Conservation (phyloP, 2,888 invertebrate species). For the Napeogenes inachia region DNA sequence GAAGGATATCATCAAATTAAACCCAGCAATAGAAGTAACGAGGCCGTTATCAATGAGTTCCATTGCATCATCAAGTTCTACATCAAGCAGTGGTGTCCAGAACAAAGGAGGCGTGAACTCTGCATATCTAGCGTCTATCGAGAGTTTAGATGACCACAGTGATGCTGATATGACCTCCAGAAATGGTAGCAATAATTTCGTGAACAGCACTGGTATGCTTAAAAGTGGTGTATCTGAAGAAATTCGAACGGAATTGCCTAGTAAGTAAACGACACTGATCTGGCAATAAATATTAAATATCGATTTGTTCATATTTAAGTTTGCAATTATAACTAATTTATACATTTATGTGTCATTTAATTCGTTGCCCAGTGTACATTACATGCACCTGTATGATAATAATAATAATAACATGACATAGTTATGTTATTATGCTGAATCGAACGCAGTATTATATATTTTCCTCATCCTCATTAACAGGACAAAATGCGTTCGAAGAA, state of each 20-base stretch:
- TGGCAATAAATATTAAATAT: too few species aligned
- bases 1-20: constrained; percentile 70
- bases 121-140: constrained; percentile 91
- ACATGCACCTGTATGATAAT: too few species aligned
- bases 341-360: too few species aligned
- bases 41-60: constrained; percentile 87
- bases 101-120: constrained; percentile 82
- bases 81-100: constrained; percentile 79
- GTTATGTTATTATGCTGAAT: too few species aligned
- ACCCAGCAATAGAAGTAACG: constrained; percentile 75
- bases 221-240: constrained; percentile 56
- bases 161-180: constrained; percentile 80
- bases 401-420: too few species aligned
- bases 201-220: constrained; percentile 60
- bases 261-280: constrained; percentile 44
- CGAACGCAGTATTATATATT: too few species aligned
- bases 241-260: constrained; percentile 50
- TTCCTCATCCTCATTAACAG: constrained; percentile 35
- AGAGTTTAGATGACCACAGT: constrained; percentile 89
- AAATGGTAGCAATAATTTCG: constrained; percentile 66
- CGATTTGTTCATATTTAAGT: too few species aligned
- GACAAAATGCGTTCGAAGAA: constrained; percentile 73
- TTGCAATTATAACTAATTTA: too few species aligned
- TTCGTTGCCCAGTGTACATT: too few species aligned
- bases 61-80: constrained; percentile 85